phyloP scores from a whole-genome alignment of 1,140 invertebrate species.

The Drosophila bocki region DNA sequence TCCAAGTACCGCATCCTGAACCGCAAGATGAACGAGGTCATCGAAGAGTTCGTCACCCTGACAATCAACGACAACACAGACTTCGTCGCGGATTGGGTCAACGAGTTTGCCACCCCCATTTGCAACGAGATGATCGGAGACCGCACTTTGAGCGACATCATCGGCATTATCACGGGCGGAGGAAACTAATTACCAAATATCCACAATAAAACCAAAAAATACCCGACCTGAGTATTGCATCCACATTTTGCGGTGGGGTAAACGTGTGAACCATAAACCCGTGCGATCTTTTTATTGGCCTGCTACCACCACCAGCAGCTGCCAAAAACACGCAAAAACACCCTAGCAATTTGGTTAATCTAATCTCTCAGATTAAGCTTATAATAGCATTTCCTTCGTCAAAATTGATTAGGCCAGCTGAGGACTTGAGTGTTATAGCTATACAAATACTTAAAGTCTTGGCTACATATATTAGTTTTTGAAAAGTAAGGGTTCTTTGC shows the following conservation, averaged over 20 bases:
- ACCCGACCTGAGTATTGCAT: slow-evolving; percentile 11
- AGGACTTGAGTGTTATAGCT: not conserved
- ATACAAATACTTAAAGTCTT: not conserved
- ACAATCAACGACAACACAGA: slow-evolving; percentile 79
- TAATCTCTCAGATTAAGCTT: slow-evolving; percentile 66
- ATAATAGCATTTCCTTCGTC: slow-evolving; percentile 42
- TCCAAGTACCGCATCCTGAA: slow-evolving; percentile 73
- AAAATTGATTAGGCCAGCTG: slow-evolving; percentile 25
- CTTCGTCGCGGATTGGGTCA: slow-evolving; percentile 49
- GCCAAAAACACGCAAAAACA: slow-evolving; percentile 41
- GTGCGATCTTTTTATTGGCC: slow-evolving; percentile 23
- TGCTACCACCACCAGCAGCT: slow-evolving; percentile 28
- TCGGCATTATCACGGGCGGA: slow-evolving; percentile 53
- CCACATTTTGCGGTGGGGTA: slow-evolving; percentile 5
- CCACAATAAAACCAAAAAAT: slow-evolving; percentile 29
- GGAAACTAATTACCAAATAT: slow-evolving; percentile 19
- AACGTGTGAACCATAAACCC: slow-evolving; percentile 31
- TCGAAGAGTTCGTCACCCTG: slow-evolving; percentile 76
- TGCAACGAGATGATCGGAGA: slow-evolving; percentile 70
- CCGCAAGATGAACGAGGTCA: slow-evolving; percentile 71
- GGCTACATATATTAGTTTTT: too few relatives aligned
- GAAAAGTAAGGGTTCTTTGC: too few relatives aligned
- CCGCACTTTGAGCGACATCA: slow-evolving; percentile 52
- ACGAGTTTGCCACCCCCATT: slow-evolving; percentile 57
- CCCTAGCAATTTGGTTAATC: slow-evolving; percentile 52